Conservation (phyloP, 1,140 invertebrate genomes). For the Mamestra configurata region DNA sequence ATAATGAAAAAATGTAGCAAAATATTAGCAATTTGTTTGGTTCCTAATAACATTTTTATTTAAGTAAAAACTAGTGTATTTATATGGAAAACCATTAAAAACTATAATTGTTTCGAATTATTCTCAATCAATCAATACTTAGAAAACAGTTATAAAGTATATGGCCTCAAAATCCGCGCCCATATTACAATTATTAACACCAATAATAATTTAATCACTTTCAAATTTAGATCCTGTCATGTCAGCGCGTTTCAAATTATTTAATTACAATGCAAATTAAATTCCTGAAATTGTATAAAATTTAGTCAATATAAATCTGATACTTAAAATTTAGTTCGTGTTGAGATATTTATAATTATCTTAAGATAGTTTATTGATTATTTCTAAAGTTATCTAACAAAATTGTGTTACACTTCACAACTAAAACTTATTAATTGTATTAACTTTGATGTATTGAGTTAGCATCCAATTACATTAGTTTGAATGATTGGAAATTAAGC, state of each 20-base stretch:
- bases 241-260: background rate
- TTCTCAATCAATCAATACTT: too few relatives aligned
- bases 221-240: constrained; percentile 11
- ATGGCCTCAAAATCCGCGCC: too few relatives aligned
- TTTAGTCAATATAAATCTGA: constrained; percentile 17
- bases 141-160: too few relatives aligned
- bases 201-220: constrained; percentile 40
- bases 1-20: too few relatives aligned
- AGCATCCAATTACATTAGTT: constrained; percentile 40
- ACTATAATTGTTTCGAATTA: too few relatives aligned
- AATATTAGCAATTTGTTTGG: too few relatives aligned
- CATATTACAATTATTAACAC: background rate
- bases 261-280: too few relatives aligned
- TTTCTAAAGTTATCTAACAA: constrained; percentile 6
- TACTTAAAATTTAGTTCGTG: constrained; percentile 16
- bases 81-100: too few relatives aligned
- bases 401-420: constrained; percentile 24
- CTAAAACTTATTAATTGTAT: constrained; percentile 37
- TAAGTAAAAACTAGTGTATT: too few relatives aligned
- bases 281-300: too few relatives aligned
- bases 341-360: background rate
- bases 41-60: too few relatives aligned
- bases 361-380: constrained; percentile 44
- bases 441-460: constrained; percentile 45
- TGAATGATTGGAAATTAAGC: constrained; percentile 40